Percentiles rank a stretch among this genome's conserved stretches.
Evolutionary conservation across 2,888 invertebrate genomes (phyloP).

Genomic region (Caradrina kadenii): DNA sequence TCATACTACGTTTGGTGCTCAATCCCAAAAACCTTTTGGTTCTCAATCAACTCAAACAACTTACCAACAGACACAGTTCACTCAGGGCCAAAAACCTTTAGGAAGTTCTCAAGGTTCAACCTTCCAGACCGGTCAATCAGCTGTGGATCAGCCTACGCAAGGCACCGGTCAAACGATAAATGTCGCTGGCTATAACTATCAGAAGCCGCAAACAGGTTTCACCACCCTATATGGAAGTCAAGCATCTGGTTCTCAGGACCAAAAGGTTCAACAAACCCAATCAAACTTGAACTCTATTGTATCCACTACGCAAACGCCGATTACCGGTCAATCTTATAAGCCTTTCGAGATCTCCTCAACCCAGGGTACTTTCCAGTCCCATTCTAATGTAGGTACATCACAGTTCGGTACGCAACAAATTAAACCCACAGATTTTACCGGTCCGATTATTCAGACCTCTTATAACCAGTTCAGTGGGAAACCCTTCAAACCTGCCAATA

Average conservation of each 20-base stretch:
- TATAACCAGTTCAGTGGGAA: conserved; percentile 33
- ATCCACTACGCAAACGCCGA: conserved; percentile 22
- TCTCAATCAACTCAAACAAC: conserved; percentile 30
- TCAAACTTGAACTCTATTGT: conserved; percentile 28
- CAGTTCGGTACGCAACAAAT: conserved; percentile 32
- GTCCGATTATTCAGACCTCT: conserved; percentile 22
- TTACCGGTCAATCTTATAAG: conserved; percentile 6
- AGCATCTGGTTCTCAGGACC: conserved; percentile 17
- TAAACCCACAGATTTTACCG: conserved; percentile 9
- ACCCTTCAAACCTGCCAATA: conserved; percentile 49
- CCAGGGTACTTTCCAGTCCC: conserved; percentile 18
- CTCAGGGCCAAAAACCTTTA: conserved; percentile 34
- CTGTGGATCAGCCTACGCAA: conserved; percentile 20
- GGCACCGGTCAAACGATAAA: conserved; percentile 15
- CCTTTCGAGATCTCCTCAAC: conserved; percentile 24
- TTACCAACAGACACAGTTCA: conserved; percentile 37
- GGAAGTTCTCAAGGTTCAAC: conserved; percentile 25
- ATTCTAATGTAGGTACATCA: conserved; percentile 30
- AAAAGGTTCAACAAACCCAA: conserved; percentile 41
- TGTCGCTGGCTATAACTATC: conserved; percentile 38
- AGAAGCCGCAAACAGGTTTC: conserved; percentile 36
- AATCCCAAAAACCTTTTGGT: conserved; percentile 52
- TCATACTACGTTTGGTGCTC: conserved; percentile 55
- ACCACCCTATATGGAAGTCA: conserved; percentile 17
- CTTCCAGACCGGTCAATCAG: conserved; percentile 37